Percentiles rank a stretch among this genome's conserved stretches.
Conservation (phyloP, 1,140 invertebrate species). For the Campoletis sonorensis region DNA sequence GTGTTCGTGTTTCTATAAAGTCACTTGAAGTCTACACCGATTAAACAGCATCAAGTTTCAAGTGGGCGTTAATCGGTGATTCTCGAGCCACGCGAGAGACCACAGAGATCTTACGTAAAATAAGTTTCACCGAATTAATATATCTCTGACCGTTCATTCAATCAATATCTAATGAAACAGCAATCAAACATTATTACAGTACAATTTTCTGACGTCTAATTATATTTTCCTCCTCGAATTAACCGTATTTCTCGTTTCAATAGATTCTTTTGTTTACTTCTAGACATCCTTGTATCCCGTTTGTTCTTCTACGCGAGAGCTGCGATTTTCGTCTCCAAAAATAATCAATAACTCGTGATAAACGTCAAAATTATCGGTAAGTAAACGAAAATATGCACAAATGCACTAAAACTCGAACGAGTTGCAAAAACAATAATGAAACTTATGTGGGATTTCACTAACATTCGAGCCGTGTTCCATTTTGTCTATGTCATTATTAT, state of each 20-base stretch:
- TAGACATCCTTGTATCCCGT: no score
- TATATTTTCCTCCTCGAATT: background rate
- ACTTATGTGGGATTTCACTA: no score
- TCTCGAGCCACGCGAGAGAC: background rate
- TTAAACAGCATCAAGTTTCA: conserved; percentile 11
- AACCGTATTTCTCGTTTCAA: background rate
- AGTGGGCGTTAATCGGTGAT: conserved; percentile 19
- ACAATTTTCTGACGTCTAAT: background rate
- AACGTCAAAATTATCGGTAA: no score
- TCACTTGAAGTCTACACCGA: conserved; percentile 15
- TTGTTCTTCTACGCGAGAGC: no score
- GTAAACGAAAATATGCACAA: no score
- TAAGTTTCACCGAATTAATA: background rate
- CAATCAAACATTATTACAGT: background rate
- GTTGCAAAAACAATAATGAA: no score
- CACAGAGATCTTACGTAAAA: background rate
- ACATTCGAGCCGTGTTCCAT: no score
- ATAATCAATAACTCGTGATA: no score
- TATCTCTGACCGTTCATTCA: background rate
- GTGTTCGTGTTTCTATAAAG: background rate
- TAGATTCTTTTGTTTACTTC: background rate
- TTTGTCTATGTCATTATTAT: no score
- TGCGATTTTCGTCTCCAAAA: no score
- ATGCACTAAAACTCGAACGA: no score
- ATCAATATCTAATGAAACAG: background rate